Percentiles rank a stretch among this genome's conserved stretches.
These are phyloP conservation scores for Monodelphis domestica DNA, from an alignment of 2,797 vertebrate genomes.

Conservation along the genomic window DNA sequence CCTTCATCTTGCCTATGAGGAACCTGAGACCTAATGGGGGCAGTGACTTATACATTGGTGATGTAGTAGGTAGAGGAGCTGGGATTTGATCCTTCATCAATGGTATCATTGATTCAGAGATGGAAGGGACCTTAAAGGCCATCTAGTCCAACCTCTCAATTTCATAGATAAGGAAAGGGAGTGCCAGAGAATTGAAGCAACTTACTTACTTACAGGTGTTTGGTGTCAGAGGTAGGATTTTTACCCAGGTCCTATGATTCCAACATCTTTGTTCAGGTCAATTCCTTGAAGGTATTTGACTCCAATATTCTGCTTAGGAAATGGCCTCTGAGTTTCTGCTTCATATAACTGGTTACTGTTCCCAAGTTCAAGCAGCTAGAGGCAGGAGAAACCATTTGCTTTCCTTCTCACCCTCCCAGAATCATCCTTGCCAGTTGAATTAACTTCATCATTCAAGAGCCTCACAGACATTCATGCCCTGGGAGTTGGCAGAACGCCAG, in stretches of 20 bases:
- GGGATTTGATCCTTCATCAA: not conserved
- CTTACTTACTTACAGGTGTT: not conserved
- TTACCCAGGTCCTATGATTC: not conserved
- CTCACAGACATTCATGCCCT: not conserved
- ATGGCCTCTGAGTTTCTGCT: not conserved
- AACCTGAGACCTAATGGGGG: not conserved
- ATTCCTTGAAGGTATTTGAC: not conserved
- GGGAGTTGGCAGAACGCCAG: not conserved
- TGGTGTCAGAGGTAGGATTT: not conserved
- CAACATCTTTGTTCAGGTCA: not conserved
- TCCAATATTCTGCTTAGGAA: not conserved
- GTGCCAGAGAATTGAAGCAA: not conserved
- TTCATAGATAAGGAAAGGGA: not conserved
- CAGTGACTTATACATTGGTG: not conserved
- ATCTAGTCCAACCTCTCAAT: not conserved
- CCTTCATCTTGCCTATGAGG: not conserved
- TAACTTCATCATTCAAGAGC: not conserved
- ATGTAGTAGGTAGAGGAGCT: not conserved
- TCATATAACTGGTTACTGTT: not conserved
- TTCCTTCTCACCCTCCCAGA: not conserved
- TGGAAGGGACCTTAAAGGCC: not conserved
- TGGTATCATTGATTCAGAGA: not conserved
- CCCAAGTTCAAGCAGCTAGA: not conserved
- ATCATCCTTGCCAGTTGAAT: not conserved
- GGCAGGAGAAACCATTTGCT: not conserved